Percentiles rank a stretch among this genome's conserved stretches.
Evolutionary conservation across 2,888 invertebrate genomes (phyloP).

Genomic region (Alsophila aescularia): DNA sequence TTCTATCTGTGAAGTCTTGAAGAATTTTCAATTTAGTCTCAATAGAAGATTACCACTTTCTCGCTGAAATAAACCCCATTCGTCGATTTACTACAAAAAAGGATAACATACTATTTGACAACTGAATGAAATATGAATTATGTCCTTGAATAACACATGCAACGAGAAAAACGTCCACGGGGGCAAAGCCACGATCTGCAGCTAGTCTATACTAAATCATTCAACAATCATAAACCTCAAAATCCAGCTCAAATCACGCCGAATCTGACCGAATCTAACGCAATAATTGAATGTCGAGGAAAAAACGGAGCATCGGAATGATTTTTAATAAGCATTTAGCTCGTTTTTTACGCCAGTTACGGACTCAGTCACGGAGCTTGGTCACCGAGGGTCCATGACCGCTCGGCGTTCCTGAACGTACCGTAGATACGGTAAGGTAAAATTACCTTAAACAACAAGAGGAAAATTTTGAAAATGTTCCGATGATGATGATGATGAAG

Average conservation of each 20-base stretch:
- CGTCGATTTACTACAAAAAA: too few relatives aligned
- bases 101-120: too few relatives aligned
- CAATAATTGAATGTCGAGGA: slow-evolving; percentile 35
- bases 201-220: background rate
- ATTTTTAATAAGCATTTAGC: slow-evolving; percentile 29
- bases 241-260: background rate
- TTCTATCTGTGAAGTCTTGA: too few relatives aligned
- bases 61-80: too few relatives aligned
- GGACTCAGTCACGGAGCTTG: slow-evolving; percentile 41
- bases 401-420: slow-evolving; percentile 38
- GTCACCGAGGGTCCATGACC: slow-evolving; percentile 45
- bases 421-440: slow-evolving; percentile 16
- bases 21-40: too few relatives aligned
- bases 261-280: slow-evolving; percentile 35
- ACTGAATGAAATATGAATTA: too few relatives aligned
- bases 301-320: slow-evolving; percentile 25
- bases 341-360: slow-evolving; percentile 32
- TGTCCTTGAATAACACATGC: too few relatives aligned
- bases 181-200: too few relatives aligned
- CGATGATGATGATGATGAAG: too few relatives aligned
- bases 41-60: too few relatives aligned
- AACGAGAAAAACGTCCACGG: too few relatives aligned
- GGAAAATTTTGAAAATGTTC: too few relatives aligned
- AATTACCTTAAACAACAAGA: background rate
- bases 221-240: background rate